These are phyloP conservation scores for Hydrotaea diabolus DNA, from an alignment of 2,888 invertebrate genomes.

Conservation along the genomic window DNA sequence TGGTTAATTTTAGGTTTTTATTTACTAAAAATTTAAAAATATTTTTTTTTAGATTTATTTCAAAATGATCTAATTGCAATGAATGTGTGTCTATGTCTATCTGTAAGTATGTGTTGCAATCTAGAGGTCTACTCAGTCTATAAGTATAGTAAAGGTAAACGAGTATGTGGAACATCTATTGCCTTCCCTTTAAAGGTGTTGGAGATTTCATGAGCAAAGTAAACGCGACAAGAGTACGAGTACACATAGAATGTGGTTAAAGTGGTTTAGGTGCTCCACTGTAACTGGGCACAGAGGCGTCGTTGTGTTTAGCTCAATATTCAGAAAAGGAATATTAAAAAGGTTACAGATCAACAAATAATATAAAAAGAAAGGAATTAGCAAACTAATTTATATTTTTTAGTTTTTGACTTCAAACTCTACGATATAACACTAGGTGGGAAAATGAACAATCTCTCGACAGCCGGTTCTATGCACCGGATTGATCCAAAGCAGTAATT, in stretches of 20 bases:
- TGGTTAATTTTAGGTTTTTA: constrained; percentile 36
- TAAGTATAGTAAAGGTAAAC: not conserved
- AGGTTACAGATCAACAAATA: too few relatives aligned
- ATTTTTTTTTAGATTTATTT: not conserved
- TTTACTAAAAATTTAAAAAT: not conserved
- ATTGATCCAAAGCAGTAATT: too few relatives aligned
- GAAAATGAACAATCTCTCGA: too few relatives aligned
- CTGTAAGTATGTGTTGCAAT: constrained; percentile 11
- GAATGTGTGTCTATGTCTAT: not conserved
- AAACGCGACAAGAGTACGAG: not conserved
- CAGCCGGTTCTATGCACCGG: too few relatives aligned
- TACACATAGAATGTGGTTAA: constrained; percentile 16
- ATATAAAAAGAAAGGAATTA: too few relatives aligned
- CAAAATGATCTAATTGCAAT: not conserved
- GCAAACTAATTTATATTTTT: too few relatives aligned
- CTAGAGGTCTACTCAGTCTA: not conserved
- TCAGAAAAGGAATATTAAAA: too few relatives aligned
- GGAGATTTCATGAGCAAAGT: not conserved
- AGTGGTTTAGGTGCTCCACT: not conserved
- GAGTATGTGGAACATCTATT: not conserved
- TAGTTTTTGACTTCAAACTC: too few relatives aligned
- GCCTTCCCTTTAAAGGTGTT: not conserved
- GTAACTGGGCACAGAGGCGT: too few relatives aligned
- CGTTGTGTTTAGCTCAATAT: too few relatives aligned
- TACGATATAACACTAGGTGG: too few relatives aligned